These are phyloP conservation scores for Ptychobarbus kaznakovi DNA, from an alignment of 2,797 vertebrate genomes.

Conservation along the genomic window DNA sequence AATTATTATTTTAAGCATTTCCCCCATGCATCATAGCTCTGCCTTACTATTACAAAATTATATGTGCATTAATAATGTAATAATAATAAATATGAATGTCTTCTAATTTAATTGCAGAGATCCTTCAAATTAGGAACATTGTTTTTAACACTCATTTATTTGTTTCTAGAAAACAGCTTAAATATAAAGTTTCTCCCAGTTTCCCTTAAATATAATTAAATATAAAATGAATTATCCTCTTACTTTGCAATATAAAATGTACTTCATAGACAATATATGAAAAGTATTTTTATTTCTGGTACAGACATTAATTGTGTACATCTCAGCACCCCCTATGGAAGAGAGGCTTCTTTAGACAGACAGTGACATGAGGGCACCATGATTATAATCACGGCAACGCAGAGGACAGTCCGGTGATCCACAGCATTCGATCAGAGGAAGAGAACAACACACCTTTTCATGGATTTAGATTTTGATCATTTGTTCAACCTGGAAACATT, in stretches of 20 bases:
- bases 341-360: constrained; percentile 72
- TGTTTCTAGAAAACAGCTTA: background rate
- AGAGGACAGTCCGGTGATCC: constrained; percentile 54
- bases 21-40: background rate
- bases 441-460: constrained; percentile 60
- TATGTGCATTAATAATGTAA: background rate
- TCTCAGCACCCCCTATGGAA: constrained; percentile 72
- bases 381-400: constrained; percentile 51
- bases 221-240: background rate
- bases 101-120: background rate
- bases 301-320: constrained; percentile 79
- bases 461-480: constrained; percentile 29
- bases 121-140: background rate
- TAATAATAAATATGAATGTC: no score
- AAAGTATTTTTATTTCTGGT: constrained; percentile 83
- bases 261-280: constrained; percentile 72
- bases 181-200: background rate
- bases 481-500: constrained; percentile 34
- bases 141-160: background rate
- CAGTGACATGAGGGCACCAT: constrained; percentile 69
- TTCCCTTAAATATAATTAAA: background rate
- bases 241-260: background rate
- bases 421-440: constrained; percentile 32
- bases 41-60: background rate
- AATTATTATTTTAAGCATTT: background rate